Evolutionary conservation across 2,888 invertebrate genomes (phyloP), one percentile per base, ranked within the genome.

Genomic region (Agrotis ipsilon): DNA sequence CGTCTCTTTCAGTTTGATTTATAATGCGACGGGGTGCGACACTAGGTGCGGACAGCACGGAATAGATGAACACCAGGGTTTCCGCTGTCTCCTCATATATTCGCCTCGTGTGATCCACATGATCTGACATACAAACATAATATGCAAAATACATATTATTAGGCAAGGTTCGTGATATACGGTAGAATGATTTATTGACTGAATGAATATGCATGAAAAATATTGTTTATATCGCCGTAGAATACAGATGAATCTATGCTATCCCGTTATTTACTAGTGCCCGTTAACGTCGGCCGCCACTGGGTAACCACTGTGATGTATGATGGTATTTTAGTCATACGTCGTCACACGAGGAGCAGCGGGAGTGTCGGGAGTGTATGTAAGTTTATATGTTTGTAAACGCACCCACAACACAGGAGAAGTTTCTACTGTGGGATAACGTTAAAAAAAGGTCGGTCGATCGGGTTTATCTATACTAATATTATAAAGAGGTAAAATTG

Each of bases 61-160:
- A 19, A 13, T 13, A 57, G 4, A 39, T 49, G 45, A 16, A 55
- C 16, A 21, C 24, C 13, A 54, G 58, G 57, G 45, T 69, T 60
- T 45, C 51, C 65, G 18, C 65, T 27, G 59, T 51, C 63, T 75
- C 68, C 70, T 46, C 27, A 32, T 11, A 45, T 24, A 64, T 69
- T 55, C n/a, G n/a, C n/a, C n/a, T n/a, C 73, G 43, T 19, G 63
- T 55, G 60, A 70, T 71, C 75, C 55, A 24, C 52, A 57, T 79
- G 57, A 64, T 58, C 49, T 49, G 27, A 27, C 18, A 19, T 39
- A 55, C 19, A 39, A 18, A 2, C 16, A 49, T n/a, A n/a, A n/a
- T n/a, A n/a, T n/a, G 24, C 45, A 58, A 43, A n/a, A n/a, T n/a
- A n/a, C 54, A 45, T 27, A 21, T 32, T 32, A 32, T 32, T 24